Base-by-base conservation (phyloP, 2,113 vertebrate genomes). In the Nestor notabilis region DNA sequence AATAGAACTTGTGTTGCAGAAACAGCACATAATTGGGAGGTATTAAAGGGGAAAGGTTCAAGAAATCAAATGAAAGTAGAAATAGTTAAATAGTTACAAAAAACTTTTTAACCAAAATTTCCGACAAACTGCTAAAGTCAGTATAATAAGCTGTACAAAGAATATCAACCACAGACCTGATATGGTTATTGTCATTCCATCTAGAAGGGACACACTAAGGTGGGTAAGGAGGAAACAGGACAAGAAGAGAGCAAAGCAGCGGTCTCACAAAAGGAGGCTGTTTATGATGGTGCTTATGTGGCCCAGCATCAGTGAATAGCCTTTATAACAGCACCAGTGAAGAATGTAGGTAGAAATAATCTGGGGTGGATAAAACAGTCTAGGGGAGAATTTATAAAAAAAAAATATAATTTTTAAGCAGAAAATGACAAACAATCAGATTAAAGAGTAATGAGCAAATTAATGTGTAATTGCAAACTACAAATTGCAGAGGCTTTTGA, bases 281-380 rank as follows among this genome's bases (percentile, higher is more conserved):
- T 2, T 69, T 64, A 17, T 23, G 4, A 10, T 12, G 10, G 2
- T 87, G 50, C 7, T 65, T 50, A 28, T 20, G 10, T 17, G 11
- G 18, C 25, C 25, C 5, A 20, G 21, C 4, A 41, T 49, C 7
- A 4, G 12, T 0, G 0, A 65, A 35, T 5, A 90, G 7, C 25
- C n/a, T 37, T 24, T 6, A 16, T 44, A 71, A 66, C n/a, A 25
- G 3, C 44, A 71, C 8, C 1, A 0, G 11, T 60, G 53, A 77
- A 11, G 27, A 55, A 55, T 17, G 11, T 27, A 5, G 39, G 8
- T 13, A 66, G 13, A 83, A 77, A 72, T 24, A 27, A 60, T 5
- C 11, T 47, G 27, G 3, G 5, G 6, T n/a, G 6, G 21, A 63
- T 63, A 52, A 50, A 79, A 50, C 4, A 24, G 24, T 33, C 28